Evolutionary conservation across 53 echinoderm and acorn worm species (phyloP), one percentile per base, ranked within the genome.

Genomic region (Crossaster papposus): DNA sequence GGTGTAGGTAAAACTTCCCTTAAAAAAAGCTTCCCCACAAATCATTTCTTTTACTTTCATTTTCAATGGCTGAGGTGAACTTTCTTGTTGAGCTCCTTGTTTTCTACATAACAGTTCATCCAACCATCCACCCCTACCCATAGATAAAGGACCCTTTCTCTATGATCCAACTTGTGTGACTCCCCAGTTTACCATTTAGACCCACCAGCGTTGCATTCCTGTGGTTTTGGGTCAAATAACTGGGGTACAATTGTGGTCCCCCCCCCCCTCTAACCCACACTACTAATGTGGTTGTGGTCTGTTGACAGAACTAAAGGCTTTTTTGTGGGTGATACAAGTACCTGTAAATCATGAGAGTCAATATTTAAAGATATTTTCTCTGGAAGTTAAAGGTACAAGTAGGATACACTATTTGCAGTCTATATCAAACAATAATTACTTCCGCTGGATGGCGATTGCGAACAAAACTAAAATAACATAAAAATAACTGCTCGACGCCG

Each of bases 261-360:
- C 70, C 44, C 31, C n/a, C 11, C 63, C 63, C 70, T 9, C 31
- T 35, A 3, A 81, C 64, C 81, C 32, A 81, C 83, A 83, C n/a
- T n/a, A n/a, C n/a, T n/a, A n/a, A 63, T 62, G 65, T 68, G 82
- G 52, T 85, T 85, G 72, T 73, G 85, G 85, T 33, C 1, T 78
- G 51, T 78, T 78, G 75, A 74, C 75, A 35, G 18, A 74, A 68
- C 68, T 68, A 28, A 68, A 68, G 68, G 68, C 68, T 28, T 68
- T 68, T 68, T 68, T 4, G 7, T 44, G 44, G 44, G 44, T 44
- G 44, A 44, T 44, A 44, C 9, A 44, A 17, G 17, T 58, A 58
- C 58, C 22, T 58, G 58, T 58, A 58, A 58, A 58, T 58, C 58
- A 58, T 58, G 58, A 58, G 58, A 14, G 58, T 17, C 12, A 17